Conservation (phyloP, 2,113 vertebrate genomes). For the Bubalus kerabau region DNA sequence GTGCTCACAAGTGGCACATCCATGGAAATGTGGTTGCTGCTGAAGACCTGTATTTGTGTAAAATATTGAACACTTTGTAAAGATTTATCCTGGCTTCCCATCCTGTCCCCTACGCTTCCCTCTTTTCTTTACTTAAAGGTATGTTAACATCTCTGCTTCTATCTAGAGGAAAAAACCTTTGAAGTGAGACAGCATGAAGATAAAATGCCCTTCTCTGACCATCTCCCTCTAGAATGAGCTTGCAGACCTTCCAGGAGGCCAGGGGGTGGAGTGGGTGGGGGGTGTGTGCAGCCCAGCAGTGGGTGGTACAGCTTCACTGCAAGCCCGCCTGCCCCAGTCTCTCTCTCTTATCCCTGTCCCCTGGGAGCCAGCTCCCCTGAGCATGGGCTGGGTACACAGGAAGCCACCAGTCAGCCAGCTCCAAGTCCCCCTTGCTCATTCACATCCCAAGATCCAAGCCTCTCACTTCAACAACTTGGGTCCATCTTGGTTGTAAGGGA, state of each 20-base stretch:
- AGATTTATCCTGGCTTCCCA: slow-evolving; percentile 30
- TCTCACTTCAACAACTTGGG: neutral
- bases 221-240: neutral
- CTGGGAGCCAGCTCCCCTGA: neutral
- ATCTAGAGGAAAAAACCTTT: slow-evolving; percentile 39
- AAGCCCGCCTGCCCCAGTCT: neutral
- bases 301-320: neutral
- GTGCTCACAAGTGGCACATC: neutral
- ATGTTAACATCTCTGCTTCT: slow-evolving; percentile 28
- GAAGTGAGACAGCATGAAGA: slow-evolving; percentile 18
- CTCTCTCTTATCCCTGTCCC: neutral
- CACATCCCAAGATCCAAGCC: neutral
- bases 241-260: neutral
- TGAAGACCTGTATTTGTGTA: slow-evolving; percentile 37
- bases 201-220: slow-evolving; percentile 16
- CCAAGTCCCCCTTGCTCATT: neutral
- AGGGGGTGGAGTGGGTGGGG: neutral
- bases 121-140: slow-evolving; percentile 52
- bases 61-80: slow-evolving; percentile 56
- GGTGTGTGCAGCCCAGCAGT: neutral
- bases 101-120: neutral
- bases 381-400: neutral
- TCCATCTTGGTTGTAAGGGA: neutral
- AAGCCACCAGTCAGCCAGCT: neutral
- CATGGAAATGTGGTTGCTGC: slow-evolving; percentile 41